Conservation (phyloP, 64 coral and sea anemone species). For the Stylophora pistillata region DNA sequence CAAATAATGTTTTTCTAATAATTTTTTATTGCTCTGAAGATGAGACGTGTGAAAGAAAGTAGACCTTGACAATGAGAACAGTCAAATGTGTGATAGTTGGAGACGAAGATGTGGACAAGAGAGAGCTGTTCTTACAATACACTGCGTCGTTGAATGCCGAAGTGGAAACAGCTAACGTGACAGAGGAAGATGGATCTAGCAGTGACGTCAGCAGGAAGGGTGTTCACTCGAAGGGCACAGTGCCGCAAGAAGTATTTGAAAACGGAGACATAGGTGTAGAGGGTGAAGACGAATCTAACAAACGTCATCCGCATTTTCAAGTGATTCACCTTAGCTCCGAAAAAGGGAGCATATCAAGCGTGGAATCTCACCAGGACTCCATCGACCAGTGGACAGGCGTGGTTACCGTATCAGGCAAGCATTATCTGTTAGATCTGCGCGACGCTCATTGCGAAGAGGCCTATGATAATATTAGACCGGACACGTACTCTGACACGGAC, state of each 20-base stretch:
- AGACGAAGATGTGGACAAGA: conserved; percentile 84
- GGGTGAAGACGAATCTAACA: background rate
- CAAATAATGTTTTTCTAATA: background rate
- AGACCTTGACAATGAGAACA: conserved; percentile 33
- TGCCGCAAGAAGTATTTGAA: background rate
- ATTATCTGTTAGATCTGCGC: conserved; percentile 57
- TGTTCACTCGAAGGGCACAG: background rate
- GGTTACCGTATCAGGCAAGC: conserved; percentile 61
- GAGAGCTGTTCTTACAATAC: conserved; percentile 70
- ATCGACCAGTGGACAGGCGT: conserved; percentile 24
- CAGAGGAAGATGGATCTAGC: background rate
- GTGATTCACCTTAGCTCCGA: conserved; percentile 16
- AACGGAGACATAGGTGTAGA: background rate
- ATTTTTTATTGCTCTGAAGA: background rate
- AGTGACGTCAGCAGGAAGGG: background rate
- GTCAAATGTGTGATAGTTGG: conserved; percentile 88
- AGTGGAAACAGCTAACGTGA: conserved; percentile 12
- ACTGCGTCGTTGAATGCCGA: conserved; percentile 22
- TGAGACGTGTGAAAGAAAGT: background rate
- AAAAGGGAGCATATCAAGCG: conserved; percentile 3
- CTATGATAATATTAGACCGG: conserved; percentile 43
- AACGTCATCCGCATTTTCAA: conserved; percentile 15
- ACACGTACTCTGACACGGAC: conserved; percentile 64
- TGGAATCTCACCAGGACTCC: conserved; percentile 18
- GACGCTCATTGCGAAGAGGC: conserved; percentile 60